Evolutionary conservation across 2,113 vertebrate genomes (phyloP).

Genomic region (Oncorhynchus clarkii): DNA sequence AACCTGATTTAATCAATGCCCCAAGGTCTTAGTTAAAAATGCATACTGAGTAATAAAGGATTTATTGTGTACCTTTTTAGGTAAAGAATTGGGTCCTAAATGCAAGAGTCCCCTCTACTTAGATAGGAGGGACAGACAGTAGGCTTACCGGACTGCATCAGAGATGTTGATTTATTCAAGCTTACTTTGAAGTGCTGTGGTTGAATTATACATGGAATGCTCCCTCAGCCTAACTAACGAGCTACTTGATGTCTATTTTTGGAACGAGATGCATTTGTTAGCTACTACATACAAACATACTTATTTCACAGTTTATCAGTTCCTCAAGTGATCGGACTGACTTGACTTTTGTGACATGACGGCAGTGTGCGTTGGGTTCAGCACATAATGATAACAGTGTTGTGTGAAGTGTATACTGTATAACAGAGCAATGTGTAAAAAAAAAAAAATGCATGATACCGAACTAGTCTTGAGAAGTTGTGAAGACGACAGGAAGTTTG

Average conservation of each 20-base stretch:
- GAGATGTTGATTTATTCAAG: not conserved
- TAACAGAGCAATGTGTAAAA: not conserved
- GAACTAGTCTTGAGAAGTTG: not conserved
- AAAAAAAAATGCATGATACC: not conserved
- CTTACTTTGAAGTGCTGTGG: not conserved
- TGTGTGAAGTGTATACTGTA: not conserved
- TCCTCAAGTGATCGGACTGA: not conserved
- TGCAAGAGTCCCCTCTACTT: not conserved
- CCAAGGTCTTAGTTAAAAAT: not conserved
- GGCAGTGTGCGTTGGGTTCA: not conserved
- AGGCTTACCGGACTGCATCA: not conserved
- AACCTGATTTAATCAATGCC: not conserved
- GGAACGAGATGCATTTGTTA: not conserved
- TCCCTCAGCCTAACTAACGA: not conserved
- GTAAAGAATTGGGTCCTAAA: not conserved
- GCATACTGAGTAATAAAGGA: not conserved
- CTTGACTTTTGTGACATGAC: not conserved
- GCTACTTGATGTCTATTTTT: not conserved
- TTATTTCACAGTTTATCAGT: not conserved
- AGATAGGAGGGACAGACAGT: no score
- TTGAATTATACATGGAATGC: slow-evolving; percentile 10
- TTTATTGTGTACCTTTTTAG: not conserved
- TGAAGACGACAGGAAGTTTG: slow-evolving; percentile 35
- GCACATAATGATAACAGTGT: not conserved
- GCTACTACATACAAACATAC: not conserved